A percentile compares a stretch with the other conserved stretches of the same genome.
These are phyloP conservation scores for Cebus imitator DNA, from an alignment of 2,113 vertebrate genomes.

Conservation along the genomic window DNA sequence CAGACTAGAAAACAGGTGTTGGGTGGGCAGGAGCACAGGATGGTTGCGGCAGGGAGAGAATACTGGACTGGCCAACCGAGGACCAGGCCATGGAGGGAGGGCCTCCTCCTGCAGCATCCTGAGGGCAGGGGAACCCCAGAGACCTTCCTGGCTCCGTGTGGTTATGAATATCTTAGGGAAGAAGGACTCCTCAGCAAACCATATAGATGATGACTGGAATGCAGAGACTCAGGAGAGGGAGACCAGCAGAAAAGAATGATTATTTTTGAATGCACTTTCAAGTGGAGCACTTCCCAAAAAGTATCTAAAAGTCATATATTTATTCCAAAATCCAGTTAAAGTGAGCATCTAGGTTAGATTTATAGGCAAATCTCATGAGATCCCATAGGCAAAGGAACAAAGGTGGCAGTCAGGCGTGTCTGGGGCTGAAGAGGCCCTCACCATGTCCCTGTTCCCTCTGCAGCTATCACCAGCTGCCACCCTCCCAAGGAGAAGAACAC, in stretches of 20 bases:
- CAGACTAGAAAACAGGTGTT: neutral
- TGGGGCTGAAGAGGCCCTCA: neutral
- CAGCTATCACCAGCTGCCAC: neutral
- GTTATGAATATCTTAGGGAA: neutral
- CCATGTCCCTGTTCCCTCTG: neutral
- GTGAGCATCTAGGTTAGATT: neutral
- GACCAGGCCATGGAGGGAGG: neutral
- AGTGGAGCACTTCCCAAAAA: neutral
- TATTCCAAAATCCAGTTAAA: constrained; percentile 15
- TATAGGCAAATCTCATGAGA: neutral
- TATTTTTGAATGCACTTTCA: neutral
- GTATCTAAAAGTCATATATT: neutral
- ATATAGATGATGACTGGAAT: neutral
- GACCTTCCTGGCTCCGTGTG: neutral
- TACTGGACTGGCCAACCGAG: too few species aligned
- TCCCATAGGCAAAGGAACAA: neutral
- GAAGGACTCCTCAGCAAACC: neutral
- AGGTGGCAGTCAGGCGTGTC: neutral
- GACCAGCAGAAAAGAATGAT: neutral
- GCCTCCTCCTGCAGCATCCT: neutral
- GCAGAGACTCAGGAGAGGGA: neutral
- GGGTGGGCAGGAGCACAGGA: neutral
- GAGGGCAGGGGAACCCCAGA: neutral
- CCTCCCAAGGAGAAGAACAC: neutral
- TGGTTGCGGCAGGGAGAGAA: neutral